Percentiles rank a stretch among this genome's conserved stretches.
These are phyloP conservation scores for Ceyx melanurus DNA, from an alignment of 2,113 vertebrate species.

Conservation along the genomic window DNA sequence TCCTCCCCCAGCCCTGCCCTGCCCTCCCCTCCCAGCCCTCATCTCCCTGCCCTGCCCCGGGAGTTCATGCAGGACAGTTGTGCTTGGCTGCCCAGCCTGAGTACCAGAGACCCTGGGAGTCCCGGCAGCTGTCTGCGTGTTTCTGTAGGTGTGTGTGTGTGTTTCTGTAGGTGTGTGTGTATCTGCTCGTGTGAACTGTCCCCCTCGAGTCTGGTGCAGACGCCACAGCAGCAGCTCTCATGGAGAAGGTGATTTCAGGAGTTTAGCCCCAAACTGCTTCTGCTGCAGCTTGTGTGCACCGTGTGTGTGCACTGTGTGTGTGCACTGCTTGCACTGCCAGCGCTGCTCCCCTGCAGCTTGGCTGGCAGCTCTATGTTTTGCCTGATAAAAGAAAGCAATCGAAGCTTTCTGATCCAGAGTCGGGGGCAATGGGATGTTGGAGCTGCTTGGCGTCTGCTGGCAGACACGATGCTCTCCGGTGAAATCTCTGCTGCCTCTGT, in stretches of 20 bases:
- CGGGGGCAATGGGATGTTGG: neutral
- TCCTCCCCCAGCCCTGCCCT: neutral
- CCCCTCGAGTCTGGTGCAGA: neutral
- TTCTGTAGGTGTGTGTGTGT: accelerated
- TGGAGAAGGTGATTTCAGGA: neutral
- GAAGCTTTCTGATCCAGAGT: neutral
- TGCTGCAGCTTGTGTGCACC: accelerated
- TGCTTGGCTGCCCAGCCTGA: accelerated
- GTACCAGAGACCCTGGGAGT: neutral
- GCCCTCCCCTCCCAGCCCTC: no score
- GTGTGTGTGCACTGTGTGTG: no score
- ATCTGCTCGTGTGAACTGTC: accelerated
- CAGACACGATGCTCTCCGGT: accelerated
- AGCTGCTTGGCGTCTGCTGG: neutral
- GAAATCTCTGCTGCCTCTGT: neutral
- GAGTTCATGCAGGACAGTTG: accelerated
- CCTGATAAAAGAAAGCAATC: neutral
- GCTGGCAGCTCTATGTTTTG: accelerated
- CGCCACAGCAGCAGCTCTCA: neutral
- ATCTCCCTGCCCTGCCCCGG: no score
- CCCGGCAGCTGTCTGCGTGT: accelerated
- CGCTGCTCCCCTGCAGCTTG: no score
- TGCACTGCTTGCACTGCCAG: no score
- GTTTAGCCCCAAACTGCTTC: neutral
- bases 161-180: no score